Conservation (phyloP, 2,113 vertebrate species). For the Coptodon bakossiorum region DNA sequence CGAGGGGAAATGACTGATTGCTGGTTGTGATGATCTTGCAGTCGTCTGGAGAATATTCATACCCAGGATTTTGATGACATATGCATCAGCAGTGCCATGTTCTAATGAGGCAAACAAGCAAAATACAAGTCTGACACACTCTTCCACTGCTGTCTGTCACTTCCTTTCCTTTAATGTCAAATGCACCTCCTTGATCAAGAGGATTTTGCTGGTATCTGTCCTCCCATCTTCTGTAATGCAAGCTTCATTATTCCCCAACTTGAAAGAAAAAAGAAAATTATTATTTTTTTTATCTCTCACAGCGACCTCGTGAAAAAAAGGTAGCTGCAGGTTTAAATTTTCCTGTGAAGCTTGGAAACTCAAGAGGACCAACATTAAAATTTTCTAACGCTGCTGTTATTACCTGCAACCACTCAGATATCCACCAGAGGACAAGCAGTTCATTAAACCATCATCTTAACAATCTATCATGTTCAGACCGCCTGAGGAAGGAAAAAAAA, state of each 20-base stretch:
- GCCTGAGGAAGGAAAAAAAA: neutral
- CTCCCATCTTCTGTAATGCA: neutral
- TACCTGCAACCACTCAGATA: neutral
- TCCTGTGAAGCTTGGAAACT: neutral
- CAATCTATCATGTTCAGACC: neutral
- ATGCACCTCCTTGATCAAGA: slow-evolving; percentile 19
- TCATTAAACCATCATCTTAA: slow-evolving; percentile 17
- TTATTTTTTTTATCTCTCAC: neutral
- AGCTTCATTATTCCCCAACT: neutral
- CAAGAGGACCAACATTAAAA: neutral
- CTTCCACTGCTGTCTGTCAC: slow-evolving; percentile 8
- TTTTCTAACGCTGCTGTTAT: neutral
- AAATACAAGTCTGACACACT: slow-evolving; percentile 16
- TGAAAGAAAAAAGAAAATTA: neutral
- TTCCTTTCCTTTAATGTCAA: slow-evolving; percentile 8
- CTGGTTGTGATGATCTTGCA: slow-evolving; percentile 16
- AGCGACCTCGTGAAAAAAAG: neutral
- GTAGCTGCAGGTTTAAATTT: neutral
- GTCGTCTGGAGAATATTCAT: slow-evolving; percentile 29
- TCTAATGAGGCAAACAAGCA: slow-evolving; percentile 43
- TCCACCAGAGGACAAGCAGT: neutral
- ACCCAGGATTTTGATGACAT: slow-evolving; percentile 25
- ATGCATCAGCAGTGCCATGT: slow-evolving; percentile 18
- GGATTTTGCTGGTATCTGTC: slow-evolving; percentile 48
- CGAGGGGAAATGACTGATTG: neutral